Conservation (phyloP, 2,797 vertebrate species). For the Eurystomus glaucurus region DNA sequence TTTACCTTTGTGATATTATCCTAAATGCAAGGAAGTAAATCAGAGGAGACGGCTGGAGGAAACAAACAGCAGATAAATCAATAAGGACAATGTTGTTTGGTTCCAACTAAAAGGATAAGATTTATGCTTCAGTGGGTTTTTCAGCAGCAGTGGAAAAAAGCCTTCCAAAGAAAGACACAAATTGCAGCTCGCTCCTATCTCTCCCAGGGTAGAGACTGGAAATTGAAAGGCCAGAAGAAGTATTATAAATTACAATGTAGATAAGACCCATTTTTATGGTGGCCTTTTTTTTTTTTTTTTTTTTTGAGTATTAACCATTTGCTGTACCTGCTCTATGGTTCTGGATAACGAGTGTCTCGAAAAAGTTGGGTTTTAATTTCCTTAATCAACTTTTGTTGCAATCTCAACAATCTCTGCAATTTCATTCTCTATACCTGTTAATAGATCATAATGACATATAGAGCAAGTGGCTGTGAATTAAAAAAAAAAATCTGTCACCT, state of each 20-base stretch:
- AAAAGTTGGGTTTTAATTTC: accelerated
- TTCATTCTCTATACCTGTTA: background rate
- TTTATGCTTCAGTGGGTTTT: conserved; percentile 27
- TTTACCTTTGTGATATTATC: conserved; percentile 25
- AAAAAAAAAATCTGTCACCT: background rate
- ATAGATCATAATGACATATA: background rate
- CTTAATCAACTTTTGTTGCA: background rate
- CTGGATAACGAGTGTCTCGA: background rate
- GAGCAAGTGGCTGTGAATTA: background rate
- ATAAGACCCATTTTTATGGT: background rate
- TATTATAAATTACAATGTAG: conserved; percentile 6
- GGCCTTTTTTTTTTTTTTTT: background rate
- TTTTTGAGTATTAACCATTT: background rate
- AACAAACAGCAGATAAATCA: conserved; percentile 50
- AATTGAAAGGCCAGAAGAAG: conserved; percentile 5
- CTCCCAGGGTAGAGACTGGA: background rate
- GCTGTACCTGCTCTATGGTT: background rate
- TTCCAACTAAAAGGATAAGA: conserved; percentile 37
- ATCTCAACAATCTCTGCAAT: background rate
- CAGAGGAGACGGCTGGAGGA: background rate
- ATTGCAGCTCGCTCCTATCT: conserved; percentile 26
- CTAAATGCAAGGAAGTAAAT: conserved; percentile 1
- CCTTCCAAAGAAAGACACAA: conserved; percentile 30
- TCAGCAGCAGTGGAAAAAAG: conserved; percentile 40
- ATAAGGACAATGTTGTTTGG: background rate